Conservation (phyloP, 2,113 vertebrate genomes). For the Nibea albiflora region DNA sequence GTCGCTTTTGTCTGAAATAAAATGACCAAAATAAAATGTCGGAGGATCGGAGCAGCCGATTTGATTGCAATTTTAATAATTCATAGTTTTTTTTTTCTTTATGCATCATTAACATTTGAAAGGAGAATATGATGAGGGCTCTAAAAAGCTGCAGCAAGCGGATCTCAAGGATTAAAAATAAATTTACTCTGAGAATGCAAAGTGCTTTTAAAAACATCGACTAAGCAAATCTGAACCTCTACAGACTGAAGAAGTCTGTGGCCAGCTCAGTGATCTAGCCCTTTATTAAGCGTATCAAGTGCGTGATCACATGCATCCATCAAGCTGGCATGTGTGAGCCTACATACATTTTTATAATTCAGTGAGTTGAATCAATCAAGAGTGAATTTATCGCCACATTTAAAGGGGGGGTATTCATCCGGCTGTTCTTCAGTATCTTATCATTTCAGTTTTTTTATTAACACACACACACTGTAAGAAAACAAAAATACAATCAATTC, state of each 20-base stretch:
- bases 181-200: constrained; percentile 8
- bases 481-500: background rate
- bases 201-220: constrained; percentile 8
- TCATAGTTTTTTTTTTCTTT: background rate
- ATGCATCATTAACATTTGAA: background rate
- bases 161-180: background rate
- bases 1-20: constrained; percentile 7
- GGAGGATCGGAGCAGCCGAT: background rate
- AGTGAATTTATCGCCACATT: constrained; percentile 24
- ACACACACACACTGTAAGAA: background rate
- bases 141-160: background rate
- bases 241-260: background rate
- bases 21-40: background rate
- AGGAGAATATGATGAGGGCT: background rate
- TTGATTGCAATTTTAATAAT: constrained; percentile 5
- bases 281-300: background rate
- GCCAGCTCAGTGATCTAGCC: background rate
- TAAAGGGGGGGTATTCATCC: constrained; percentile 21
- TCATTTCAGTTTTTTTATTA: background rate
- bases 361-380: constrained; percentile 24
- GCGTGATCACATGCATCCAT: constrained; percentile 19
- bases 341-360: constrained; percentile 6
- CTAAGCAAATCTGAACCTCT: constrained; percentile 2
- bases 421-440: background rate
- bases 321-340: background rate